A percentile compares a stretch with the other conserved stretches of the same genome.
These are phyloP conservation scores for Tachina lurida DNA, from an alignment of 2,888 invertebrate species.

Conservation along the genomic window DNA sequence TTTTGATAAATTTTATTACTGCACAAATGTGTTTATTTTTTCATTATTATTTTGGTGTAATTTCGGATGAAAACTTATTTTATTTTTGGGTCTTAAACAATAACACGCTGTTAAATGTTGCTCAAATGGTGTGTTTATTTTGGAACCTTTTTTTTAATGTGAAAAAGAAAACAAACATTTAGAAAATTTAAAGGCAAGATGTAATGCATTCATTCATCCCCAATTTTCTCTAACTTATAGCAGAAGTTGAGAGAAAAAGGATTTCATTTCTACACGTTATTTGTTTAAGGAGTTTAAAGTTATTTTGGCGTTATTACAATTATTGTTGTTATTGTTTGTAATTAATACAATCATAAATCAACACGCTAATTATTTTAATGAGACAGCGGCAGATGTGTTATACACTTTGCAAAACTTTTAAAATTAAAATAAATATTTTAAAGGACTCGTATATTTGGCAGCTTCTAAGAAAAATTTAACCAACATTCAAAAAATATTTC, in stretches of 20 bases:
- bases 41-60: constrained; percentile 50
- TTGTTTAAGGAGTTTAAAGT: constrained; percentile 55
- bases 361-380: constrained; percentile 79
- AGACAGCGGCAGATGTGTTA: constrained; percentile 66
- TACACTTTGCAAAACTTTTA: background rate
- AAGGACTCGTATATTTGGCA: too few relatives aligned
- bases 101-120: constrained; percentile 57
- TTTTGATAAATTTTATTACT: constrained; percentile 71
- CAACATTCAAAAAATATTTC: background rate
- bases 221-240: background rate
- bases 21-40: constrained; percentile 63
- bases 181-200: constrained; percentile 21
- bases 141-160: constrained; percentile 20
- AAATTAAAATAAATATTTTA: too few relatives aligned
- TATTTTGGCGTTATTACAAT: constrained; percentile 16
- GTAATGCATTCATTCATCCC: constrained; percentile 26
- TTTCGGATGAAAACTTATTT: constrained; percentile 38
- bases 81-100: constrained; percentile 48
- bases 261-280: constrained; percentile 35
- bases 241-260: constrained; percentile 13
- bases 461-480: too few relatives aligned
- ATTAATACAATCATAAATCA: constrained; percentile 79
- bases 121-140: constrained; percentile 68
- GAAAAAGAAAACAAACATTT: background rate
- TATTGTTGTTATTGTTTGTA: constrained; percentile 65